phyloP scores from a whole-genome alignment of 2,113 vertebrate species.

The Sigmodon hispidus region DNA sequence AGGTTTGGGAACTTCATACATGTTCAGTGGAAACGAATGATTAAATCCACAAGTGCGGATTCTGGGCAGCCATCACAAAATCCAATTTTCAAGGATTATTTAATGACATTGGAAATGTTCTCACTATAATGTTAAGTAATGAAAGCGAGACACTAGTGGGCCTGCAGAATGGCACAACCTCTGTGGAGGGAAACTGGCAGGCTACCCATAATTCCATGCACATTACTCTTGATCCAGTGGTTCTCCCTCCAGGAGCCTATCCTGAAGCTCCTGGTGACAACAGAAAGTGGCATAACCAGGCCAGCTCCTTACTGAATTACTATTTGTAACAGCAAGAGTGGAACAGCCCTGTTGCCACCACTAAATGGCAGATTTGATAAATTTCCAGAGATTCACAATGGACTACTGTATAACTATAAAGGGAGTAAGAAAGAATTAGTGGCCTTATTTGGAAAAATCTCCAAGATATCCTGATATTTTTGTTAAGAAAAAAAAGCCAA shows the following conservation, averaged over 20 bases:
- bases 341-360: background rate
- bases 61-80: slow-evolving; percentile 40
- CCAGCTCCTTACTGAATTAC: background rate
- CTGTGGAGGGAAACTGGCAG: slow-evolving; percentile 33
- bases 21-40: slow-evolving; percentile 20
- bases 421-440: background rate
- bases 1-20: background rate
- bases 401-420: background rate
- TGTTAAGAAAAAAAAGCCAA: slow-evolving; percentile 2
- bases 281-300: background rate
- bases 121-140: slow-evolving; percentile 58
- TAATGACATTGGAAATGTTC: slow-evolving; percentile 55
- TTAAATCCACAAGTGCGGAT: slow-evolving; percentile 35
- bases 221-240: slow-evolving; percentile 17
- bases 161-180: background rate
- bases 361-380: background rate
- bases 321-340: background rate
- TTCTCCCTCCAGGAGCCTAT: slow-evolving; percentile 39
- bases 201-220: background rate
- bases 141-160: slow-evolving; percentile 44
- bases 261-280: background rate
- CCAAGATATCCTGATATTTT: background rate
- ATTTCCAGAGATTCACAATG: background rate
- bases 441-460: background rate
- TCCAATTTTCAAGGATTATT: slow-evolving; percentile 63